Percentiles rank a stretch among this genome's conserved stretches.
These are phyloP conservation scores for Drosophila bifasciata DNA, from an alignment of 1,140 invertebrate genomes.

Conservation along the genomic window DNA sequence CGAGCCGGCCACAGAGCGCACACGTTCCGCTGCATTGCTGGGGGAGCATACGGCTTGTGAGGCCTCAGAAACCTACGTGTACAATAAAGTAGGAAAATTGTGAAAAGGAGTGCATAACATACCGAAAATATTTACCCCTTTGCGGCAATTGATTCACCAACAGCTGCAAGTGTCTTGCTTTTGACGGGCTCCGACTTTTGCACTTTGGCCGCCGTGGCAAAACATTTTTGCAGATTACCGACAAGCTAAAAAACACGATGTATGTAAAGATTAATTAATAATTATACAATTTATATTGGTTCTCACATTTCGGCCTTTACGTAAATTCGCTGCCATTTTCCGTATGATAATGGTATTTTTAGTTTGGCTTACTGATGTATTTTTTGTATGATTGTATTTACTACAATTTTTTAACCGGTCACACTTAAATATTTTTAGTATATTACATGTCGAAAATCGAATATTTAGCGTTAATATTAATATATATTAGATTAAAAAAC, in stretches of 20 bases:
- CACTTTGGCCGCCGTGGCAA: slow-evolving; percentile 33
- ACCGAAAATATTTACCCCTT: slow-evolving; percentile 58
- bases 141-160: slow-evolving; percentile 66
- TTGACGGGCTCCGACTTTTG: slow-evolving; percentile 43
- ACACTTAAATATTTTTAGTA: no score
- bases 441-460: no score
- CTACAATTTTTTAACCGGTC: no score
- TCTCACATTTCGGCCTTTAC: slow-evolving; percentile 52
- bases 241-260: slow-evolving; percentile 11
- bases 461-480: no score
- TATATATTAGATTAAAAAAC: no score
- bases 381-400: background rate
- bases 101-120: slow-evolving; percentile 1
- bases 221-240: slow-evolving; percentile 30
- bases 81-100: slow-evolving; percentile 41
- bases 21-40: slow-evolving; percentile 85
- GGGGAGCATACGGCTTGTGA: slow-evolving; percentile 90
- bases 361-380: background rate
- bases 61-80: slow-evolving; percentile 91
- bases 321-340: slow-evolving; percentile 43
- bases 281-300: slow-evolving; percentile 11
- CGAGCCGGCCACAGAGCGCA: slow-evolving; percentile 86
- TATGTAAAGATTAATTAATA: background rate
- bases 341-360: no score
- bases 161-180: slow-evolving; percentile 43